Conservation (phyloP, 2,797 vertebrate species). For the Mus spretus region DNA sequence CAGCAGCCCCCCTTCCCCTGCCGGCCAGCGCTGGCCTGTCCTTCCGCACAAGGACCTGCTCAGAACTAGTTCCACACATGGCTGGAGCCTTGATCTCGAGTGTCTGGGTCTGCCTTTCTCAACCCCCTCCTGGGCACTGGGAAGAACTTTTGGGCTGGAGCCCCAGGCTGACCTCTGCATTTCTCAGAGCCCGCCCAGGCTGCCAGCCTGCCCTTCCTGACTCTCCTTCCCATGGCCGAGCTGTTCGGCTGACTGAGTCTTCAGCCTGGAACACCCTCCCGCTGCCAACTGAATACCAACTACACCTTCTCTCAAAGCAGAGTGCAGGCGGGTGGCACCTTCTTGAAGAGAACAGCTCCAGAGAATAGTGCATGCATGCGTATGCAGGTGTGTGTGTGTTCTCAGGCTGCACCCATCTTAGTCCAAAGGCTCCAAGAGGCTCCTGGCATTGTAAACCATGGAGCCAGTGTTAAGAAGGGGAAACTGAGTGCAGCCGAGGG, state of each 20-base stretch:
- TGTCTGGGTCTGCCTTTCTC: background rate
- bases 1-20: no score
- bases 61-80: background rate
- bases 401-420: background rate
- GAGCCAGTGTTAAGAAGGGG: background rate
- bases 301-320: background rate
- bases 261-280: background rate
- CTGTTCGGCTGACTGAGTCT: background rate
- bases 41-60: background rate
- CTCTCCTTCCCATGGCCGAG: background rate
- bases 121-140: background rate
- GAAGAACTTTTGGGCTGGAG: background rate
- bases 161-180: background rate
- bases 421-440: background rate
- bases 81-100: background rate
- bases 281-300: background rate
- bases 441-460: background rate
- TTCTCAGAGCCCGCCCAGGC: background rate
- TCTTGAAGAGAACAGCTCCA: background rate
- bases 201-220: background rate
- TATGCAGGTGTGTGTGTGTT: background rate
- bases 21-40: background rate
- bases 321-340: background rate
- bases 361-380: accelerated
- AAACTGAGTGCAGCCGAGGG: background rate